Conservation (phyloP, 2,888 invertebrate species). For the Neria commutata region DNA sequence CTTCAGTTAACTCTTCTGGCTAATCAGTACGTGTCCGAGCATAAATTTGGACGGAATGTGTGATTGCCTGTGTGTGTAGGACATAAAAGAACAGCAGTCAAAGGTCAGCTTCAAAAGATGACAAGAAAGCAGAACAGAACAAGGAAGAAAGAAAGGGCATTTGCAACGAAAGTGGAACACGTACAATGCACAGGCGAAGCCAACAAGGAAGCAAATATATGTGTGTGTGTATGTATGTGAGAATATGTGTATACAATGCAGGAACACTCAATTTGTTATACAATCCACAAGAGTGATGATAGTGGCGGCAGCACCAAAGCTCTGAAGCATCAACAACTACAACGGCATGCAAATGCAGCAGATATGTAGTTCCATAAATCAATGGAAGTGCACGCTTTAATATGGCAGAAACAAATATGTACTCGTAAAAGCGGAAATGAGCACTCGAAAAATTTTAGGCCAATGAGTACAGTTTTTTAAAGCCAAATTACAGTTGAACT, state of each 20-base stretch:
- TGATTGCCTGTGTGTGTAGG: no score
- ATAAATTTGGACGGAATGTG: no score
- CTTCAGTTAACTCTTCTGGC: constrained; percentile 44
- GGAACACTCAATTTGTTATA: background rate
- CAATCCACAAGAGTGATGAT: background rate
- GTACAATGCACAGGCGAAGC: background rate
- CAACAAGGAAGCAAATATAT: background rate
- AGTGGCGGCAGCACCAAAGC: constrained; percentile 8
- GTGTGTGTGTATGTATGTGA: constrained; percentile 15
- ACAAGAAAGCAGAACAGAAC: constrained; percentile 6
- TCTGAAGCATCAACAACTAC: constrained; percentile 2
- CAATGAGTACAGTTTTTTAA: no score
- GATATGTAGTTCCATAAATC: constrained; percentile 12
- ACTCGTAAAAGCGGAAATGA: no score
- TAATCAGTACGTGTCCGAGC: constrained; percentile 33
- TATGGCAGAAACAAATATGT: background rate
- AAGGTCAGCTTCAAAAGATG: background rate
- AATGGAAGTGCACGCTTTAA: constrained; percentile 12
- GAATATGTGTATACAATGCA: background rate
- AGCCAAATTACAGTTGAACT: no score
- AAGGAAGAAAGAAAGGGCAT: constrained; percentile 5
- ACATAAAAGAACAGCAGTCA: constrained; percentile 18
- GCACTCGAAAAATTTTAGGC: no score
- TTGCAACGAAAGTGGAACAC: constrained; percentile 5
- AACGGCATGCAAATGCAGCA: background rate